Evolutionary conservation across 2,113 vertebrate genomes (phyloP).

Genomic region (Pelusios castaneus): DNA sequence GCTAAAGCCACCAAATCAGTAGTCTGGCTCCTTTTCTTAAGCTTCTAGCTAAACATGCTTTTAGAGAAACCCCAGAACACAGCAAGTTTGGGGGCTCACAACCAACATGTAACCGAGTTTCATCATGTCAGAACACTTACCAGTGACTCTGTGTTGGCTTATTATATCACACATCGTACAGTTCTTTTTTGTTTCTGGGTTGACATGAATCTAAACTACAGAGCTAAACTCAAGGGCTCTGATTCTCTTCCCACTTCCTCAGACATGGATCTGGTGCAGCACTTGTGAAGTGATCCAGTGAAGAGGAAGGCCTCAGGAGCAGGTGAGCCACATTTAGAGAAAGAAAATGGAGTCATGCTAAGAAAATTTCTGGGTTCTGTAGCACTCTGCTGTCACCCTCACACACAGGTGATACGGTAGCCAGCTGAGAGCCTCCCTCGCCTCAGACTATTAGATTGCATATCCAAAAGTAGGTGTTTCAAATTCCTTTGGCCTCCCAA

Average conservation of each 20-base stretch:
- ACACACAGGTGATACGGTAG: fast-evolving
- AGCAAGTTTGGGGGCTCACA: background rate
- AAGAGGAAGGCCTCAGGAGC: background rate
- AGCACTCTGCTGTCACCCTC: background rate
- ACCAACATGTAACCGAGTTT: background rate
- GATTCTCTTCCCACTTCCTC: background rate
- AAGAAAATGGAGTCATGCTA: background rate
- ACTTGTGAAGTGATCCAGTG: fast-evolving
- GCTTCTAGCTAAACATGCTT: background rate
- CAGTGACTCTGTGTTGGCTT: background rate
- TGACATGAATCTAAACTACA: background rate
- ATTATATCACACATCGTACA: background rate
- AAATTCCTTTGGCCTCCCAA: slow-evolving; percentile 35
- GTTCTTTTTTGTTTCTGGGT: background rate
- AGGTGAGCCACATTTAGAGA: background rate
- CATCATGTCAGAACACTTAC: background rate
- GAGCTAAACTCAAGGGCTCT: background rate
- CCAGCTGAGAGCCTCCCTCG: background rate
- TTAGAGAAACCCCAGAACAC: slow-evolving; percentile 6
- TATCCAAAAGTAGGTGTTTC: slow-evolving; percentile 13
- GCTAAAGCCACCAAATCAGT: background rate
- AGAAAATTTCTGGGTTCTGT: fast-evolving
- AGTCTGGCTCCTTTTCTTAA: background rate
- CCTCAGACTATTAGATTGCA: slow-evolving; percentile 1
- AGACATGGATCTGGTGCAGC: background rate